Evolutionary conservation across 1,140 invertebrate genomes (phyloP), one percentile per base, ranked within the genome.

Genomic region (Chironomus tepperi): DNA sequence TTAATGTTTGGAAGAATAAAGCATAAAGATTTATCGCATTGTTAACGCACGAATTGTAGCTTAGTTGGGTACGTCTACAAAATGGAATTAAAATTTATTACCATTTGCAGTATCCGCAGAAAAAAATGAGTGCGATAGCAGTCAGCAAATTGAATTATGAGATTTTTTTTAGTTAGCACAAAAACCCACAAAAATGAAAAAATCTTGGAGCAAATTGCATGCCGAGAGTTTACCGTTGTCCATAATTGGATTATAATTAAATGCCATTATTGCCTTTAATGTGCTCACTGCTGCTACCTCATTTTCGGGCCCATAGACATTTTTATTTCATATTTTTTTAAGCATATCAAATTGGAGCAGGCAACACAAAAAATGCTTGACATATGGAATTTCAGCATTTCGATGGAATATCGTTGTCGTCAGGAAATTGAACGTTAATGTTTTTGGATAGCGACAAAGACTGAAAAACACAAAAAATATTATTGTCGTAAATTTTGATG

Each of bases 171-270:
- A 15, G 47, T 9, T 15, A 57, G 47, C 47, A 15, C 43, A 47
- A 47, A 57, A 57, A 57, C 24, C 24, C 24, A 34, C 24, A 57
- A 15, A 15, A 5, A 57, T 0, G 3, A 5, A 57, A 15, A n/a
- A 57, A 1, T 15, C 3, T 57, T 57, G 8, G 8, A 1, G 43
- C 12, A 57, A 57, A 12, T 57, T 57, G 47, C 47, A 57, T 57
- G 47, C 47, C 12, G 8, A 57, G 24, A 34, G 24, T n/a, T 57
- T 57, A 57, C 47, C 47, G 47, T 57, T 57, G n/a, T 15, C 47
- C 47, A 57, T 57, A 57, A 57, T 57, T 57, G 47, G 47, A 57
- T 57, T 57, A 57, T 12, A 57, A 57, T 57, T 57, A 57, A 57
- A 57, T 57, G 47, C 47, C 47, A 57, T 57, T 57, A 57, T 57